These are phyloP conservation scores for Gonioctena quinquepunctata DNA, from an alignment of 1,140 invertebrate species.

Conservation along the genomic window DNA sequence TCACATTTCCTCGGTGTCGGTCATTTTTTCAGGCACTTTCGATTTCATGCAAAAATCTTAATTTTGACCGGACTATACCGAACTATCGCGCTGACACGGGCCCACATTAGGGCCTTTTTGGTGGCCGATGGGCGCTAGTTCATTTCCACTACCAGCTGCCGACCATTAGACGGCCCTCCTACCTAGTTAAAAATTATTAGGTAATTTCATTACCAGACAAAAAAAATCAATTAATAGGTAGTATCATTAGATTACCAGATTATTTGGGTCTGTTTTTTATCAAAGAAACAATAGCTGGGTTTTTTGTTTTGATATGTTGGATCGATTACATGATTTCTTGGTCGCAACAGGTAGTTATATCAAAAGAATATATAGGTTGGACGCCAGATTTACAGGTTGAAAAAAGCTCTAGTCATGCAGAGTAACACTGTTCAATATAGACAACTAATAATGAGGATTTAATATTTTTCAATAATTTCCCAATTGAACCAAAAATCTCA, in stretches of 20 bases:
- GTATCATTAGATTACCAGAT: slow-evolving; percentile 5
- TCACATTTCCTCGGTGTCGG: no score
- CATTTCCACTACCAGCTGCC: not conserved
- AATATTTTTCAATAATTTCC: no score
- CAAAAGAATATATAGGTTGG: not conserved
- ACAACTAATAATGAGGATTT: no score
- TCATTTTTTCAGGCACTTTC: not conserved
- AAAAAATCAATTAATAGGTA: not conserved
- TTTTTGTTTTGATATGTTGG: slow-evolving; percentile 1
- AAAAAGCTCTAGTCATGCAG: no score
- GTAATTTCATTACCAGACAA: not conserved
- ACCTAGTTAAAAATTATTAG: slow-evolving; percentile 2
- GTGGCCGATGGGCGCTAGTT: not conserved
- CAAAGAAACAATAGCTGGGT: not conserved
- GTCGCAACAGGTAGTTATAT: not conserved
- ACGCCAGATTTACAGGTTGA: no score
- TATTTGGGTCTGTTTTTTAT: not conserved
- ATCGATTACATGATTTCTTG: not conserved
- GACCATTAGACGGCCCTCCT: not conserved
- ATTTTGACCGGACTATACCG: not conserved
- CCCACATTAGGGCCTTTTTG: not conserved
- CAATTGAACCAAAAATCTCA: no score
- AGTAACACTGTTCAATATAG: no score
- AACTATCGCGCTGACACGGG: not conserved
- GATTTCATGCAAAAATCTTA: not conserved